Conservation (phyloP, 1,140 invertebrate genomes). For the Diorhabda carinulata region DNA sequence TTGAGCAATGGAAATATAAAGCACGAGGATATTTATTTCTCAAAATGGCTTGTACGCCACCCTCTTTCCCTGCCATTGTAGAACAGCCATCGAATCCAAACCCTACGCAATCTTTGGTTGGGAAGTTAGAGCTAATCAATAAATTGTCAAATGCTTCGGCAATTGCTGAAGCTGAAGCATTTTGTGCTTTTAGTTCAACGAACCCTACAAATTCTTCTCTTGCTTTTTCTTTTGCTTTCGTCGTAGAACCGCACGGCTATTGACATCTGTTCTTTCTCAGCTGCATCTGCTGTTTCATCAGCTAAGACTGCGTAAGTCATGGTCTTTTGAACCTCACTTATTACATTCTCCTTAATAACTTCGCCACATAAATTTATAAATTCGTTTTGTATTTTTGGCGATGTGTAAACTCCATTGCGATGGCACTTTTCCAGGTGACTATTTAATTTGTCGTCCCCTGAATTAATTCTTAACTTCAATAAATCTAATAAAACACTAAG, state of each 20-base stretch:
- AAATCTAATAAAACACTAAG: no score
- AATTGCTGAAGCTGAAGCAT: constrained; percentile 27
- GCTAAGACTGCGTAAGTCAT: constrained; percentile 18
- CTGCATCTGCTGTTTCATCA: constrained; percentile 17
- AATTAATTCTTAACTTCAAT: no score
- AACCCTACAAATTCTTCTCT: constrained; percentile 18
- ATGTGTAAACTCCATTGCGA: constrained; percentile 20
- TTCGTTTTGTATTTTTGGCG: constrained; percentile 25
- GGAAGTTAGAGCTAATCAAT: no score
- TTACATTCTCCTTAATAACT: no score
- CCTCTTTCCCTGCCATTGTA: constrained; percentile 27
- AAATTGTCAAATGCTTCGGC: no score
- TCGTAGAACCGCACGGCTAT: constrained; percentile 18
- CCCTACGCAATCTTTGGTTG: no score
- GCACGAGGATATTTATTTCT: constrained; percentile 40
- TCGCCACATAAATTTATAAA: no score
- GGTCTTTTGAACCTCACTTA: no score
- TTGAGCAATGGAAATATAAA: constrained; percentile 45
- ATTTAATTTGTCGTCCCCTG: no score
- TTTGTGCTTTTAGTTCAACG: no score
- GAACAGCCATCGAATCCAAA: no score
- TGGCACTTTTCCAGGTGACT: constrained; percentile 15
- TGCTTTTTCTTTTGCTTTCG: constrained; percentile 16
- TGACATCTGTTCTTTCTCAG: constrained; percentile 12
- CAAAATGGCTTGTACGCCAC: constrained; percentile 40